A percentile compares a stretch with the other conserved stretches of the same genome.
These are phyloP conservation scores for Eudyptes chrysolophus DNA, from an alignment of 2,113 vertebrate genomes.

Conservation along the genomic window DNA sequence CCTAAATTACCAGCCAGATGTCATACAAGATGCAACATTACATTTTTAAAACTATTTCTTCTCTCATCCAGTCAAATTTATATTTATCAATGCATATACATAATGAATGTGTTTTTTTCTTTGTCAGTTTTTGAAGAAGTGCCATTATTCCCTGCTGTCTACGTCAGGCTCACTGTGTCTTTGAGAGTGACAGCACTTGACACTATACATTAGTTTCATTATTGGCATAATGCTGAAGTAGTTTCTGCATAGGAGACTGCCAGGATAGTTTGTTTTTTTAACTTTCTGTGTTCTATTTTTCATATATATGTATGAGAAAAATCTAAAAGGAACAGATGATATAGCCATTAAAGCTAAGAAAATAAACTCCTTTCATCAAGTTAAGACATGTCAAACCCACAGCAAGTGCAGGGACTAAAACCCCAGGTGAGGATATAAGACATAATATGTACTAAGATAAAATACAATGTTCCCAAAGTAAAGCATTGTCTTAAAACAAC, in stretches of 20 bases:
- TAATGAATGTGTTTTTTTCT: conserved; percentile 48
- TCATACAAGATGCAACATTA: background rate
- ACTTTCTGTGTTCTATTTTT: conserved; percentile 31
- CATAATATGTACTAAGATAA: background rate
- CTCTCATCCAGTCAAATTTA: background rate
- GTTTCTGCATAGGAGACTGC: conserved; percentile 11
- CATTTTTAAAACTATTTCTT: background rate
- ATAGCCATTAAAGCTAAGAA: background rate
- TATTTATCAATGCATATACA: conserved; percentile 7
- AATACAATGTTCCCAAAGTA: background rate
- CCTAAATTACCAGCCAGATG: background rate
- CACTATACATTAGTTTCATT: conserved; percentile 61
- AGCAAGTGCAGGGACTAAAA: background rate
- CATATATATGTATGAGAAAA: background rate
- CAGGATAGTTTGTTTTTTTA: background rate
- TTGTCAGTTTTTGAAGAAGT: conserved; percentile 45
- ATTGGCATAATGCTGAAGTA: conserved; percentile 5
- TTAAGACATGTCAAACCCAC: background rate
- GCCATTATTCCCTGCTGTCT: conserved; percentile 33
- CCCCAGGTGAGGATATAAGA: background rate
- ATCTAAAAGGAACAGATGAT: background rate
- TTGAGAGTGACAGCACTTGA: conserved; percentile 58
- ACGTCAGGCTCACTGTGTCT: background rate
- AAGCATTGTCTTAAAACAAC: background rate
- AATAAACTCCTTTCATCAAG: background rate